Percentiles rank a stretch among this genome's conserved stretches.
Conservation (phyloP, 2,888 invertebrate genomes). For the Oegoconia quadripuncta region DNA sequence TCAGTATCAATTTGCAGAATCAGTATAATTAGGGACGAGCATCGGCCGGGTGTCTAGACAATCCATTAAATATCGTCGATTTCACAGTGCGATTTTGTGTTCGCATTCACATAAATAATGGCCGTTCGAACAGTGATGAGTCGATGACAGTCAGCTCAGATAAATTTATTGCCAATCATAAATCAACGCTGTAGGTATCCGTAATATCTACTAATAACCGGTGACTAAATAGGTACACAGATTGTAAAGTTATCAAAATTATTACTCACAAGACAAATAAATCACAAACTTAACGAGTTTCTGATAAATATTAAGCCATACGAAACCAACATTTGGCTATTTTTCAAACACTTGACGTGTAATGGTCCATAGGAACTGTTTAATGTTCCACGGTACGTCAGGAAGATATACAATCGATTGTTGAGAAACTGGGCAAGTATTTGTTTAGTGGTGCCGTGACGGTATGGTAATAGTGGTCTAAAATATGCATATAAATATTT, state of each 20-base stretch:
- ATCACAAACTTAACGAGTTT: constrained; percentile 65
- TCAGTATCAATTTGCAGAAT: no score
- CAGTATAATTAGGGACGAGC: no score
- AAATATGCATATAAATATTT: constrained; percentile 64
- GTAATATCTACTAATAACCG: not conserved
- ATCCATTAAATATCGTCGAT: no score
- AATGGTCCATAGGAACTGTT: constrained; percentile 68
- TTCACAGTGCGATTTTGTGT: no score
- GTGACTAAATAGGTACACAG: constrained; percentile 24
- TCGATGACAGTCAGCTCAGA: not conserved
- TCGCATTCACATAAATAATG: no score
- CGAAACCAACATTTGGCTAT: constrained; percentile 58
- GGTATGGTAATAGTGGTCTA: constrained; percentile 49
- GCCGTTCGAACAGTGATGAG: not conserved
- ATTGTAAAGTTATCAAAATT: constrained; percentile 54
- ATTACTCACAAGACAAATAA: constrained; percentile 63
- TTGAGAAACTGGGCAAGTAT: constrained; percentile 51
- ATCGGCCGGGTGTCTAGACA: no score
- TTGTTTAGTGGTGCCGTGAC: constrained; percentile 54
- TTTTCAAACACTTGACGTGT: constrained; percentile 68
- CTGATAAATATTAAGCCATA: constrained; percentile 64
- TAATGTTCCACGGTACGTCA: constrained; percentile 58
- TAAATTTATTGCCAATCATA: constrained; percentile 2
- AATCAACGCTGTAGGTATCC: constrained; percentile 24
- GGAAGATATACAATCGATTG: constrained; percentile 45